Evolutionary conservation across 1,140 invertebrate species (phyloP), one percentile per base, ranked within the genome.

Genomic region (Zophobas morio): DNA sequence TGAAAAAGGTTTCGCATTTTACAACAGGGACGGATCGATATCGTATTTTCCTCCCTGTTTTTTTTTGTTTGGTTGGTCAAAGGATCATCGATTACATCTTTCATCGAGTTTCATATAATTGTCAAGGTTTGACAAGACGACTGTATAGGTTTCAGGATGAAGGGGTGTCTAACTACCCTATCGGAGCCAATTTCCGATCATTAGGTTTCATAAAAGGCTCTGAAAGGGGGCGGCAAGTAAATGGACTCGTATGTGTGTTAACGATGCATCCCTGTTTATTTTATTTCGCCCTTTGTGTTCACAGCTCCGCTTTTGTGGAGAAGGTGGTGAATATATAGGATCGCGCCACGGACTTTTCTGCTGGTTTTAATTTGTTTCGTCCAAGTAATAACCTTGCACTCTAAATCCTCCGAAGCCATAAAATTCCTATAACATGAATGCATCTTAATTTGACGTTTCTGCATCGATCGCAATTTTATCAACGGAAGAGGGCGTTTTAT

Each of bases 151-250:
- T 39, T 42, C 37, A 33, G 37, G 37, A 39, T 20, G 60, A 8
- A 35, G 56, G 56, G 60, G 60, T 32, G 60, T 32, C 60, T 66
- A 66, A 66, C 60, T 66, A 66, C 39, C 40, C 60, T 42, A 77
- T 77, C 54, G 70, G 37, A 42, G 46, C 76, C 76, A 77, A 77
- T 77, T 77, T 77, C 76, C 76, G 71, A 77, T 77, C 76, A 77
- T 73, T 77, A 60, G 51, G 70, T 57, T 56, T 71, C 74, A 77
- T 77, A 77, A 77, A 77, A 74, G 76, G 56, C 39, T 32, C 47
- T 74, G 37, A 73, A 63, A 77, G 57, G 39, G 63, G 54, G 56
- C 20, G 57, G 53, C 70, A 34, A 54, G 60, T 66, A 66, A 20
- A 66, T 66, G 60, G 60, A 66, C 60, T 66, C 4, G 60, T 40